phyloP scores from a whole-genome alignment of 1,140 invertebrate species.

The Microplitis demolitor region DNA sequence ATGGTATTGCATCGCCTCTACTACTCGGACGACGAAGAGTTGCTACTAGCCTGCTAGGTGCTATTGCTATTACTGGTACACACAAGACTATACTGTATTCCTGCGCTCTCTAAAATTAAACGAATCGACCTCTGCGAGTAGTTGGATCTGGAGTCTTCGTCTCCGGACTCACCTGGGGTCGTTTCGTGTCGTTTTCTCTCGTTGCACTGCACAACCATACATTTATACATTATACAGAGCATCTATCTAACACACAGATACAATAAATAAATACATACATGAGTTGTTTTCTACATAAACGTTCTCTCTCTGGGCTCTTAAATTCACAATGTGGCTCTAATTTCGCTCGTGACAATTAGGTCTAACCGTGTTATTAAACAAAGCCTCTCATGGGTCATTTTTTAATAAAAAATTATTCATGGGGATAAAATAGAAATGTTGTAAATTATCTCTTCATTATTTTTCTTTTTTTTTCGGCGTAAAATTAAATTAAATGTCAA shows the following conservation, averaged over 20 bases:
- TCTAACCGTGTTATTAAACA: not conserved
- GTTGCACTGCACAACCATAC: not conserved
- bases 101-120: slow-evolving; percentile 33
- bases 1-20: slow-evolving; percentile 32
- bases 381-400: too few relatives aligned
- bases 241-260: too few relatives aligned
- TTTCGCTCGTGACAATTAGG: slow-evolving; percentile 13
- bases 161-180: slow-evolving; percentile 20
- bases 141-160: not conserved
- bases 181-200: slow-evolving; percentile 28
- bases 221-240: not conserved
- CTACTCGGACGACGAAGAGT: slow-evolving; percentile 9
- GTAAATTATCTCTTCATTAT: too few relatives aligned
- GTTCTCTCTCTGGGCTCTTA: slow-evolving; percentile 23
- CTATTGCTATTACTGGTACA: not conserved
- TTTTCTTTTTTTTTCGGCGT: too few relatives aligned
- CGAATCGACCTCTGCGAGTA: slow-evolving; percentile 26
- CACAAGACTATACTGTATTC: not conserved
- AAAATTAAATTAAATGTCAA: too few relatives aligned
- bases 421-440: too few relatives aligned
- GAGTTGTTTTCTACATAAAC: not conserved
- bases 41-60: slow-evolving; percentile 16
- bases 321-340: slow-evolving; percentile 25
- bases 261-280: not conserved
- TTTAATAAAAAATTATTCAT: too few relatives aligned